Base-by-base conservation (phyloP, 2,113 vertebrate species). In the Caranx ignobilis region DNA sequence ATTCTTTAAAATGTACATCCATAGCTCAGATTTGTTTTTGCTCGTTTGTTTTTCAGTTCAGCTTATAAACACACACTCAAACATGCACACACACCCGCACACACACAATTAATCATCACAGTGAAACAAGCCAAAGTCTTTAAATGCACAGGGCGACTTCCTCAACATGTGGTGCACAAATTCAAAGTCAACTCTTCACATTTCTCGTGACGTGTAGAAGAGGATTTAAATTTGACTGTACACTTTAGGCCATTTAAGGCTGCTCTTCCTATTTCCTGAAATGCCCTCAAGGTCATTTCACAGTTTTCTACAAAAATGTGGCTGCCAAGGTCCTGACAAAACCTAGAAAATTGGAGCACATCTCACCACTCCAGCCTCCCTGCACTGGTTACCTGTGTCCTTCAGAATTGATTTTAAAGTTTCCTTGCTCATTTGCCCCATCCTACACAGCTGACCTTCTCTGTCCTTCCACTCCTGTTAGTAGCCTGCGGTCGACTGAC, bases 1-100 rank as follows among this genome's bases (percentile, higher is more conserved):
- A 81, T 65, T 66, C 8, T 83, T 56, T 71, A 35, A 67, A 81
- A 57, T 54, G 41, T 21, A 56, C 52, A 54, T 54, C 52, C 0
- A 0, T 39, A 31, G 37, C 26, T 48, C 9, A 21, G 31, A 10
- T 61, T 45, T 61, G 34, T 66, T 65, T 72, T 56, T 37, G 60
- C 35, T 41, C 11, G 3, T 81, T 77, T 57, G 39, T 69, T 63
- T 69, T 63, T 71, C 16, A 21, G 15, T 26, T 63, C 41, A 26
- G 60, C 34, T 39, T 31, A 57, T 19, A 8, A 9, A 35, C 15
- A 31, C 18, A 34, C 18, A 26, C 26, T 34, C 34, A 21, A 13
- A 26, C 26, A 26, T 26, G 26, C 26, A 1, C 26, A 8, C 11
- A 35, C 15, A 31, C 18, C 43, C 18, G n/a, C n/a, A 41, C 34